These are phyloP conservation scores for Brachypodius melanocephalos DNA, from an alignment of 2,113 vertebrate species.

Conservation along the genomic window DNA sequence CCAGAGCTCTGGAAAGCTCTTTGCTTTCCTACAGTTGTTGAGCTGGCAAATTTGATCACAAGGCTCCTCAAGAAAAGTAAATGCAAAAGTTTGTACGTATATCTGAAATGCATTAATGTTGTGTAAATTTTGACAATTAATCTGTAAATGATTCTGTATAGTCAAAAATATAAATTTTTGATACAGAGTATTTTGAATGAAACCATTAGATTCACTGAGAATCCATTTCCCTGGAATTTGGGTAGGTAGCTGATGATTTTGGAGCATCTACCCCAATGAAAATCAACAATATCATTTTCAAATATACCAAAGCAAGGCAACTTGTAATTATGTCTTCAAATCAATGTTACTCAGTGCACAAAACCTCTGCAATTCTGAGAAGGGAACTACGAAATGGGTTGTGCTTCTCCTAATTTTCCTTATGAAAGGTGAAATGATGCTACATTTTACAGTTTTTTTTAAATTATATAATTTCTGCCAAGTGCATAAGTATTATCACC, in stretches of 20 bases:
- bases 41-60: neutral
- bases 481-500: neutral
- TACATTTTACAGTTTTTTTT: neutral
- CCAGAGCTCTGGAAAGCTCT: neutral
- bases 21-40: neutral
- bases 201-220: neutral
- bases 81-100: neutral
- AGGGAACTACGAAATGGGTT: neutral
- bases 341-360: neutral
- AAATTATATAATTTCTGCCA: neutral
- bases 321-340: neutral
- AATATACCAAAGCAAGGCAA: neutral
- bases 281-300: neutral
- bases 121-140: neutral
- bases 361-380: neutral
- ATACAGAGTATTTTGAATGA: neutral
- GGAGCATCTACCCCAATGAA: neutral
- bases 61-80: neutral
- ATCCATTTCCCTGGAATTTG: neutral
- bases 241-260: neutral
- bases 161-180: neutral
- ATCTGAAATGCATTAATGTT: neutral
- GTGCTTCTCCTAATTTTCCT: neutral
- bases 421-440: neutral
- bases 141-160: neutral